Evolutionary conservation across 1,140 invertebrate species (phyloP), one percentile per base, ranked within the genome.

Genomic region (Lepidurus couesii): DNA sequence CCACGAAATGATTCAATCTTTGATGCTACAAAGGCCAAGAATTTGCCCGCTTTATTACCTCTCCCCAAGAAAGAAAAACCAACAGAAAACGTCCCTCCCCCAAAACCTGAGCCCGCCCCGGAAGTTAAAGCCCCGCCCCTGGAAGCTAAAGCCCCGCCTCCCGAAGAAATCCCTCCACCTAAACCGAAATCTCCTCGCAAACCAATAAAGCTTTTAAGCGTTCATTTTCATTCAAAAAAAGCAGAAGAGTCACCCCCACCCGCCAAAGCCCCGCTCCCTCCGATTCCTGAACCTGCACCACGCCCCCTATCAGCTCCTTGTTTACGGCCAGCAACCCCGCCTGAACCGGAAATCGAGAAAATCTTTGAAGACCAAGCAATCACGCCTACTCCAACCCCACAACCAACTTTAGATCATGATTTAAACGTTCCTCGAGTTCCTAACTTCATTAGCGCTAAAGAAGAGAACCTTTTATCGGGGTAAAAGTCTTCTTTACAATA

Each of bases 331-430:
- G 3, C 21, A 65, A 65, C 53, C 16, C 53, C 53, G 16, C 53
- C 53, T 65, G 53, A 65, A 65, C 53, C 53, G 16, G 53, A 65
- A 16, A 65, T 65, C 13, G 53, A 65, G 21, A 65, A 65, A 65
- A 65, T 65, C 13, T 65, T 65, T 21, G 53, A 65, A 65, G 9
- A 65, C 16, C 53, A 65, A 65, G 53, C 21, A 65, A 65, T 65
- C 16, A 65, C 53, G 21, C 53, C 53, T 13, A 65, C 53, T 65
- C 53, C 53, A 4, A 65, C 53, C 16, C 53, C 53, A n/a, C 53
- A 65, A 65, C 53, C 53, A 16, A 65, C 53, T 16, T 65, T 65
- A 65, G 16, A 65, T 0, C 53, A 65, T 13, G 0, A 21, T 16
- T 65, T 65, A 16, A 65, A 65, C 21, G 16, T 65, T 65, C 53